Conservation (phyloP, 2,888 invertebrate species). For the Proisotoma minuta region DNA sequence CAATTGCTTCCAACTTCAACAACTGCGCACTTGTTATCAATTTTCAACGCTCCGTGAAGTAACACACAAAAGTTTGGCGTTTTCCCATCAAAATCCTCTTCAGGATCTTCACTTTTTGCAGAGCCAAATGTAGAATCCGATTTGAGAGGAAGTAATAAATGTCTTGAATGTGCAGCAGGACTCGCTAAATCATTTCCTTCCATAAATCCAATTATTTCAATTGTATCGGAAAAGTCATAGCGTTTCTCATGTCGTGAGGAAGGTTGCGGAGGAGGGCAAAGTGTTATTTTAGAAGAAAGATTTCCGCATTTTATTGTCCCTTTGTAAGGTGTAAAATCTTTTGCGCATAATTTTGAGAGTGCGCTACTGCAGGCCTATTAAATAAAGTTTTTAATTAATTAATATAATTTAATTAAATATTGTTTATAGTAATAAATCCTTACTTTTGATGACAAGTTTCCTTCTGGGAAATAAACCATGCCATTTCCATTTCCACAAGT, state of each 20-base stretch:
- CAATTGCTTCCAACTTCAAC: constrained; percentile 78
- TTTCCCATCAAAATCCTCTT: constrained; percentile 62
- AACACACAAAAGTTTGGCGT: constrained; percentile 86
- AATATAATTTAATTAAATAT: too few species aligned
- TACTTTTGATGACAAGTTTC: constrained; percentile 52
- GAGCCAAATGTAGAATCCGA: constrained; percentile 14
- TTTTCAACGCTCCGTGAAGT: constrained; percentile 85
- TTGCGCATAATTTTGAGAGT: constrained; percentile 66
- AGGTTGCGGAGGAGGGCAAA: constrained; percentile 67
- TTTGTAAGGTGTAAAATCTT: constrained; percentile 68
- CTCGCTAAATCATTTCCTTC: constrained; percentile 83
- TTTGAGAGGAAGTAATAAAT: constrained; percentile 71
- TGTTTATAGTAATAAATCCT: too few species aligned
- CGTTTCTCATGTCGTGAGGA: constrained; percentile 54
- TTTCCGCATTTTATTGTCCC: constrained; percentile 70
- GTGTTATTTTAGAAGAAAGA: constrained; percentile 64
- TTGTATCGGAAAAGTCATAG: constrained; percentile 63
- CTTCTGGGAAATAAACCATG: constrained; percentile 59
- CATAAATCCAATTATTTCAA: constrained; percentile 83
- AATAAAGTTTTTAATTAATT: constrained; percentile 1
- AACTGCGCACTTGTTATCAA: constrained; percentile 82
- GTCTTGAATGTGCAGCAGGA: constrained; percentile 84
- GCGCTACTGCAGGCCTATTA: constrained; percentile 34
- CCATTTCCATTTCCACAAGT: constrained; percentile 68
- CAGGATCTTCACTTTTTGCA: constrained; percentile 46